These are phyloP conservation scores for Drosophila bipectinata DNA, from an alignment of 1,140 invertebrate genomes.

Conservation along the genomic window DNA sequence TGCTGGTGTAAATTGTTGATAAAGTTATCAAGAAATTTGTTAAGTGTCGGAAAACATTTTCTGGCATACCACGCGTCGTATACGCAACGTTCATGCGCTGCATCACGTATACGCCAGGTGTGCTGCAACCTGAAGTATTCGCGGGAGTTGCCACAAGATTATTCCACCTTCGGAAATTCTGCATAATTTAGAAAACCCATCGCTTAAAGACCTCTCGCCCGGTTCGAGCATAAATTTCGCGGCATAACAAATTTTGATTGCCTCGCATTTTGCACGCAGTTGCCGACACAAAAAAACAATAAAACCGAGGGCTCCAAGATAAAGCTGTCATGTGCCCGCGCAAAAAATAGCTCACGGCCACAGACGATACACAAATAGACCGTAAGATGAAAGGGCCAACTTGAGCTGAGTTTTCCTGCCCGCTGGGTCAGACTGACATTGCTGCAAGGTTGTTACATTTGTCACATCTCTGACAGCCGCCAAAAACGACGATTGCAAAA, in stretches of 20 bases:
- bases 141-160: constrained; percentile 32
- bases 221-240: constrained; percentile 50
- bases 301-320: constrained; percentile 43
- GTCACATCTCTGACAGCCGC: constrained; percentile 56
- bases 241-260: constrained; percentile 51
- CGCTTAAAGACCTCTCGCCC: constrained; percentile 44
- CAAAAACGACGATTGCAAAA: constrained; percentile 61
- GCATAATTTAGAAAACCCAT: constrained; percentile 40
- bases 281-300: constrained; percentile 31
- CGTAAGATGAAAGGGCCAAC: constrained; percentile 17
- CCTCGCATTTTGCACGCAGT: constrained; percentile 56
- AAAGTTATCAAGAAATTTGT: constrained; percentile 19
- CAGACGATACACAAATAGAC: constrained; percentile 45
- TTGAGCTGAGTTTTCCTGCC: constrained; percentile 17
- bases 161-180: constrained; percentile 9
- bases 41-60: not conserved
- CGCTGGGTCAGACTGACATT: constrained; percentile 26
- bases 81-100: constrained; percentile 53
- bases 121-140: not conserved
- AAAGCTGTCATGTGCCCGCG: constrained; percentile 36
- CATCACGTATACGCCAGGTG: constrained; percentile 67
- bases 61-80: constrained; percentile 21
- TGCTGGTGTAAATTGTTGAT: constrained; percentile 35
- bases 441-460: constrained; percentile 57
- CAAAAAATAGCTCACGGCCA: constrained; percentile 40